Evolutionary conservation across 2,888 invertebrate species (phyloP).

Genomic region (Eristalinus aeneus): DNA sequence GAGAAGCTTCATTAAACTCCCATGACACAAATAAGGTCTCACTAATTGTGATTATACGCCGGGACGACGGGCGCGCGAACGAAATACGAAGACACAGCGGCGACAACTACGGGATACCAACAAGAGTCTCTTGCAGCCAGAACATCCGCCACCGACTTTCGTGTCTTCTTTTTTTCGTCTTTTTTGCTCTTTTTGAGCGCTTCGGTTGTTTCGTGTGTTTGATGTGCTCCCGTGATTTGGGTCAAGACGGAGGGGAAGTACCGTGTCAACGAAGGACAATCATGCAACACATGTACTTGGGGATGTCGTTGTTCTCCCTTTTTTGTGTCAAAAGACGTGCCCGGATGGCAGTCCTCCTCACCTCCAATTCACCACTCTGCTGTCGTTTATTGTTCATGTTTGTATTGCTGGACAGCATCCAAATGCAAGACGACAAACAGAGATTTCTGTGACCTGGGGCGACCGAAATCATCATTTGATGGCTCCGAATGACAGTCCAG

Average conservation of each 20-base stretch:
- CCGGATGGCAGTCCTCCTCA: background rate
- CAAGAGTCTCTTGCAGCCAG: background rate
- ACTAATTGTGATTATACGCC: constrained; percentile 49
- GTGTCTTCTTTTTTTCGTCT: background rate
- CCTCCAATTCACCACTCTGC: background rate
- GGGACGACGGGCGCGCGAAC: background rate
- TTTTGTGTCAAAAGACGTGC: background rate
- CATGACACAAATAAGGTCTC: constrained; percentile 56
- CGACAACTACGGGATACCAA: background rate
- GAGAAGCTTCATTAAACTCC: constrained; percentile 57
- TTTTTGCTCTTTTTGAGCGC: background rate
- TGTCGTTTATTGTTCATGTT: background rate
- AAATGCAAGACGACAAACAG: background rate
- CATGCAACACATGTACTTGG: constrained; percentile 34
- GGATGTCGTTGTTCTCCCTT: constrained; percentile 14
- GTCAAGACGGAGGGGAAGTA: constrained; percentile 30
- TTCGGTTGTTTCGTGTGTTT: background rate
- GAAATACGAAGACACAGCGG: background rate
- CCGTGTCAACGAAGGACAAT: constrained; percentile 16
- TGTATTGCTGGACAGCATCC: background rate
- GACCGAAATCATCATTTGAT: background rate
- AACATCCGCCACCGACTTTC: background rate
- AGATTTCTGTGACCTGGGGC: background rate
- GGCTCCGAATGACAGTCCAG: background rate
- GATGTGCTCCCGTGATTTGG: constrained; percentile 26